These are phyloP conservation scores for Meteorus colon DNA, from an alignment of 2,888 invertebrate species.

Conservation along the genomic window DNA sequence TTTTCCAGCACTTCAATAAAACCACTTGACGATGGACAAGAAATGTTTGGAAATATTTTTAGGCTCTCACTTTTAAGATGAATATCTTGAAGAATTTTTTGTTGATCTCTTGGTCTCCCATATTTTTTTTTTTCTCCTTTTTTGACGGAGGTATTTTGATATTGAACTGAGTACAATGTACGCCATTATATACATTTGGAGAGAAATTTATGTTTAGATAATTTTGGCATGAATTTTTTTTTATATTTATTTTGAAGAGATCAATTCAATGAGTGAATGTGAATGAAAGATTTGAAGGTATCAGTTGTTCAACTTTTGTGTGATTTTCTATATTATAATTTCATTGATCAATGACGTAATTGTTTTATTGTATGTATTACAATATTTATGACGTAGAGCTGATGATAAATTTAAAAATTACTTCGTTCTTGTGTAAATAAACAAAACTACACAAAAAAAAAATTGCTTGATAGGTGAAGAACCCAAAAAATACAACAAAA, in stretches of 20 bases:
- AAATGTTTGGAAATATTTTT: constrained; percentile 20
- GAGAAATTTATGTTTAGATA: neutral
- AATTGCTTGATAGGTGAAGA: neutral
- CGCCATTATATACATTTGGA: neutral
- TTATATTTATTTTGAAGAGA: constrained; percentile 23
- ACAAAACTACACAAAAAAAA: no score
- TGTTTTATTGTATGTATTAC: no score
- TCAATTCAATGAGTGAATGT: no score
- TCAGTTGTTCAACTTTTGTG: no score
- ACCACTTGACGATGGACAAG: constrained; percentile 30
- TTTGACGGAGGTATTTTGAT: neutral
- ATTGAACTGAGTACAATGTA: neutral
- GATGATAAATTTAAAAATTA: no score
- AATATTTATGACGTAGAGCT: no score
- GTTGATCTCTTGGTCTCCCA: neutral
- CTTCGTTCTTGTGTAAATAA: no score
- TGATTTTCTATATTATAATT: no score
- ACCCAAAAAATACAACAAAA: neutral
- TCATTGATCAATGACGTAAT: no score
- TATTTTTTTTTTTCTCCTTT: neutral
- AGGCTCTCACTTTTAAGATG: constrained; percentile 11
- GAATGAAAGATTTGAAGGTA: no score
- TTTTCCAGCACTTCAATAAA: constrained; percentile 32
- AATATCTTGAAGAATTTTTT: constrained; percentile 19
- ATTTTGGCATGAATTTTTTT: constrained; percentile 48